Evolutionary conservation across 2,888 invertebrate species (phyloP).

Genomic region (Proisotoma minuta): DNA sequence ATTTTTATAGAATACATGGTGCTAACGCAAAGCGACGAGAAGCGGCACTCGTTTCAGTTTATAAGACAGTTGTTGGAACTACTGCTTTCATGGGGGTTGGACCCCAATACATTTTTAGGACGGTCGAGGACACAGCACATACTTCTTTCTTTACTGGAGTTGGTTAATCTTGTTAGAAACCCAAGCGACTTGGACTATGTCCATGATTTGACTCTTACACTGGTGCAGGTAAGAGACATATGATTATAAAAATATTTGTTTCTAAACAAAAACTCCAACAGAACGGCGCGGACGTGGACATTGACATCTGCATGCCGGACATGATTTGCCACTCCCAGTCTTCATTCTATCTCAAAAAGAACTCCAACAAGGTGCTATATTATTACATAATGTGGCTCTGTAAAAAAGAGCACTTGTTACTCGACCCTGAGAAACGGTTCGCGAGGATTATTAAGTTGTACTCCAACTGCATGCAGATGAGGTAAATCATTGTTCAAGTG

Average conservation of each 20-base stretch:
- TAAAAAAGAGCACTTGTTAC: constrained; percentile 55
- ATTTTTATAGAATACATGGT: constrained; percentile 59
- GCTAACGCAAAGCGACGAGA: constrained; percentile 63
- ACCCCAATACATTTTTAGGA: constrained; percentile 54
- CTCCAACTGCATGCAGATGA: constrained; percentile 51
- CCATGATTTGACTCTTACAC: constrained; percentile 64
- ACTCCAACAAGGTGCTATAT: constrained; percentile 58
- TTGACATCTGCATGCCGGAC: constrained; percentile 49
- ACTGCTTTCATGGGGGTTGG: constrained; percentile 45
- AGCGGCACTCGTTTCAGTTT: constrained; percentile 64
- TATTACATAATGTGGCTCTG: constrained; percentile 68
- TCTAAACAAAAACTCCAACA: constrained; percentile 63
- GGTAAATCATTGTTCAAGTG: constrained; percentile 59
- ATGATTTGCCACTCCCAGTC: constrained; percentile 56
- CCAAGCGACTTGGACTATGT: constrained; percentile 65
- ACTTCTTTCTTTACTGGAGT: constrained; percentile 60
- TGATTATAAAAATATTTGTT: constrained; percentile 56
- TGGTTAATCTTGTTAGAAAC: constrained; percentile 57
- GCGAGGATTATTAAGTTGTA: constrained; percentile 63
- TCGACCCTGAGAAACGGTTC: constrained; percentile 61
- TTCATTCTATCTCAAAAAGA: constrained; percentile 57
- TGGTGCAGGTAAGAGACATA: constrained; percentile 63
- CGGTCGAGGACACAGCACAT: constrained; percentile 64
- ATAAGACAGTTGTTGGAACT: constrained; percentile 62
- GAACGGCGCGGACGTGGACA: constrained; percentile 65